Evolutionary conservation across 2,113 vertebrate species (phyloP), one percentile per base, ranked within the genome.

Genomic region (Thomomys bottae): DNA sequence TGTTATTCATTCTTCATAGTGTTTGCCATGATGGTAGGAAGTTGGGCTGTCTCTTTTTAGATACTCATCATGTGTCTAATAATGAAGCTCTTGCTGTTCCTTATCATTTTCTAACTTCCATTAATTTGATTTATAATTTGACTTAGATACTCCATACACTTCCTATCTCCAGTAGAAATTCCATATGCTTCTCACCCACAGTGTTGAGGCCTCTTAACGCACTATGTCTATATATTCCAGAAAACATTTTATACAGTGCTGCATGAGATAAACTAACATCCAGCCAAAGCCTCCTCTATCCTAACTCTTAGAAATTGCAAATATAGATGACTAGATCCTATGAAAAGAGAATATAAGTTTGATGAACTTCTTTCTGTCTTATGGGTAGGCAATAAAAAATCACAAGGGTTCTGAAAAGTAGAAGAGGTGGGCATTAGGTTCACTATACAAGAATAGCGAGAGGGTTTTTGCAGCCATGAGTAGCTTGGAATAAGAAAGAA

Each of bases 381-480:
- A 70, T 36, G 18, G 23, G 59, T 26, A 61, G 59, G 23, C 7
- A 36, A 0, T 4, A 7, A 64, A 64, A 42, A 66, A 26, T 64
- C 54, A 38, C 5, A 11, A 30, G 38, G 1, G 14, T 70, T 54
- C 38, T 4, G 34, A 26, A 0, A 45, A 42, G 6, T 21, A 15
- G 4, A 76, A 57, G 5, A 42, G 0, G 2, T 21, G 61, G 2
- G 3, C 15, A 32, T 24, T 18, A 63, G 8, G 28, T 3, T 9
- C 42, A 36, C 28, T 49, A 12, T 54, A 15, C 14, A 54, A 54
- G 49, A 15, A 54, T 15, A 54, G 49, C 49, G 14, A 15, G 49
- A 54, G 49, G 49, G 49, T 15, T 54, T 54, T 54, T 54, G 49
- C 49, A 54, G 14, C 49, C 49, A 54, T 54, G 49, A 54, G 4